These are phyloP conservation scores for Miltochrista miniata DNA, from an alignment of 2,888 invertebrate species.

Conservation along the genomic window DNA sequence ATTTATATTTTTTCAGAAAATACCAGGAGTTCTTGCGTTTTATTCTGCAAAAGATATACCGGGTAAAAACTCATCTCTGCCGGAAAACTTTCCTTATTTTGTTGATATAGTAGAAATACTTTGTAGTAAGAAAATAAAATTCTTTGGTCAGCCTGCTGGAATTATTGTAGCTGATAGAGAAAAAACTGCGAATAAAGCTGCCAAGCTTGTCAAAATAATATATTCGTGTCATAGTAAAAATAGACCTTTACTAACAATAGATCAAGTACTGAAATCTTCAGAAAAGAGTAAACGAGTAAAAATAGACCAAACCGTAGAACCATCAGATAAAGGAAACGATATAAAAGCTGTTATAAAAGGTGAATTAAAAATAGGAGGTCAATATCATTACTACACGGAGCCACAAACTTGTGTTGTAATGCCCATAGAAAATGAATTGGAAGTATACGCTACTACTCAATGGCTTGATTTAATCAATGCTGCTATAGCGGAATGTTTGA, in stretches of 20 bases:
- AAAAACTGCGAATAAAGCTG: slow-evolving; percentile 80
- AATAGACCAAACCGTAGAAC: slow-evolving; percentile 28
- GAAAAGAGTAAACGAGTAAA: slow-evolving; percentile 38
- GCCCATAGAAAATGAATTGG: slow-evolving; percentile 88
- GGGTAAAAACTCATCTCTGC: slow-evolving; percentile 82
- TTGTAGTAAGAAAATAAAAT: slow-evolving; percentile 63
- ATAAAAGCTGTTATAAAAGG: slow-evolving; percentile 76
- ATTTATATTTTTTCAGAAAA: slow-evolving; percentile 59
- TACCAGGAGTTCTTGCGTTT: slow-evolving; percentile 85
- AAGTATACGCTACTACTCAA: slow-evolving; percentile 85
- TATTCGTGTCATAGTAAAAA: slow-evolving; percentile 68
- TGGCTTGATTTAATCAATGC: slow-evolving; percentile 84
- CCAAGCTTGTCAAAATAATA: slow-evolving; percentile 79
- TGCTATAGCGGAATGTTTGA: slow-evolving; percentile 77
- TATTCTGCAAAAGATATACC: slow-evolving; percentile 86
- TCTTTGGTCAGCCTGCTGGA: slow-evolving; percentile 59
- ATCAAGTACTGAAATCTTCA: slow-evolving; percentile 42
- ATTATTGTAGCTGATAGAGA: slow-evolving; percentile 84
- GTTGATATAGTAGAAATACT: slow-evolving; percentile 62
- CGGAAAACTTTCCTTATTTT: slow-evolving; percentile 32
- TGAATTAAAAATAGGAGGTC: slow-evolving; percentile 78
- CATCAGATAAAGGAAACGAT: slow-evolving; percentile 59
- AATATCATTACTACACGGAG: slow-evolving; percentile 91
- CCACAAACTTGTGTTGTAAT: slow-evolving; percentile 85
- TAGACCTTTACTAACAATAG: slow-evolving; percentile 50